Evolutionary conservation across 2,888 invertebrate species (phyloP), one percentile per base, ranked within the genome.

Genomic region (Noctua pronuba): DNA sequence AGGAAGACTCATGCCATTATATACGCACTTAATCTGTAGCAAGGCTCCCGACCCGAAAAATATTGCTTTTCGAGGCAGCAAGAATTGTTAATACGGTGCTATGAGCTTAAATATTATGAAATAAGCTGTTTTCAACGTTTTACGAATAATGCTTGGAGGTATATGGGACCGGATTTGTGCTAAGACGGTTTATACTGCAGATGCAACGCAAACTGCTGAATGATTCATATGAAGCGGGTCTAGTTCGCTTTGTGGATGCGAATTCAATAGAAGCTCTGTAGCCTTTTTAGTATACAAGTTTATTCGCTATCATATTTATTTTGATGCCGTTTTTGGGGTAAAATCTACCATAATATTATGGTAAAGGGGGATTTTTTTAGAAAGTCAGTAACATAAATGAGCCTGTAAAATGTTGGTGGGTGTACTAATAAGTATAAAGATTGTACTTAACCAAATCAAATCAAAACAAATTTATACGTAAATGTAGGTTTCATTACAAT

Each of bases 21-120:
- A 85, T 88, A 88, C 89, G 87, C 85, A 90, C 88, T 91, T 92
- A 91, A 91, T 92, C 91, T 89, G 85, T 86, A 88, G 80, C 83
- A 86, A 49, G 71, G 85, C 77, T 89, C 75, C 71, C 81, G 84
- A 81, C 86, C 88, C 87, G 87, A 90, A 89, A 89, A 92, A 92
- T 89, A 91, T 91, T 90, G 87, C 86, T 84, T 82, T 80, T 85
- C 72, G 75, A 86, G 77, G 64, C 84, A 79, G 83, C 83, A 83
- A 87, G 88, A 88, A 90, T 89, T 90, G 83, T 89, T 88, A 88
- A 91, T 87, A 88, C 78, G 86, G 74, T 78, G 66, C 85, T 82
- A 69, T 62, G 68, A 77, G 76, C 82, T 78, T 79, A 84, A 82
- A 85, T 78, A 86, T 84, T 89, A 85, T 83, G 81, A 85, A 88